A percentile compares a stretch with the other conserved stretches of the same genome.
phyloP scores from a whole-genome alignment of 37 sponge, comb jelly and placozoan species.

The Mnemiopsis leidyi region DNA sequence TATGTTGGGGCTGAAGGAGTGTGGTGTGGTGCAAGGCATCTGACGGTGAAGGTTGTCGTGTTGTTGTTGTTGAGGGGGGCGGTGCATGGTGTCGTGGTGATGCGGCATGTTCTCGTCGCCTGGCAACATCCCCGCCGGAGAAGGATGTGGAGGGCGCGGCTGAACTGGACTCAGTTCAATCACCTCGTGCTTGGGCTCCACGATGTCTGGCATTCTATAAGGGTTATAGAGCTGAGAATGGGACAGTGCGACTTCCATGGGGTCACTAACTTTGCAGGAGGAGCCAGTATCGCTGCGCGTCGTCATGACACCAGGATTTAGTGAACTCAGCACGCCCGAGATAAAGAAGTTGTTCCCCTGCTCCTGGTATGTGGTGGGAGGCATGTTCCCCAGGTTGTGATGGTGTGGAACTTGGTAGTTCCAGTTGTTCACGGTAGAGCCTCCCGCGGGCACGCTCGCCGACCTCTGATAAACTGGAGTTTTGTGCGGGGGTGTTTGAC shows the following conservation, averaged over 20 bases:
- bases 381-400: conserved; percentile 18
- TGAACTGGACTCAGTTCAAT: conserved; percentile 40
- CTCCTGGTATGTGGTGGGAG: not conserved
- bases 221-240: conserved; percentile 30
- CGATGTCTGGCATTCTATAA: conserved; percentile 1
- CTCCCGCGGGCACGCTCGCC: not conserved
- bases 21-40: not conserved
- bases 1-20: conserved; percentile 49
- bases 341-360: conserved; percentile 57
- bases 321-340: conserved; percentile 42
- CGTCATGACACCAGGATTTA: not conserved
- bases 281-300: not conserved
- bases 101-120: not conserved
- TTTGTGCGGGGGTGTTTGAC: not conserved
- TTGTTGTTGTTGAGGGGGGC: not conserved
- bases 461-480: conserved; percentile 27
- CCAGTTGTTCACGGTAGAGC: not conserved
- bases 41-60: not conserved
- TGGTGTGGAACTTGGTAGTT: conserved; percentile 44
- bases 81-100: not conserved
- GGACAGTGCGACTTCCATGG: conserved; percentile 29
- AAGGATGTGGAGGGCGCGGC: conserved; percentile 53
- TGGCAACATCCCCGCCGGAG: not conserved
- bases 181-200: conserved; percentile 49
- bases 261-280: not conserved